phyloP scores from a whole-genome alignment of 2,113 vertebrate genomes.

The Lethenteron reissneri region DNA sequence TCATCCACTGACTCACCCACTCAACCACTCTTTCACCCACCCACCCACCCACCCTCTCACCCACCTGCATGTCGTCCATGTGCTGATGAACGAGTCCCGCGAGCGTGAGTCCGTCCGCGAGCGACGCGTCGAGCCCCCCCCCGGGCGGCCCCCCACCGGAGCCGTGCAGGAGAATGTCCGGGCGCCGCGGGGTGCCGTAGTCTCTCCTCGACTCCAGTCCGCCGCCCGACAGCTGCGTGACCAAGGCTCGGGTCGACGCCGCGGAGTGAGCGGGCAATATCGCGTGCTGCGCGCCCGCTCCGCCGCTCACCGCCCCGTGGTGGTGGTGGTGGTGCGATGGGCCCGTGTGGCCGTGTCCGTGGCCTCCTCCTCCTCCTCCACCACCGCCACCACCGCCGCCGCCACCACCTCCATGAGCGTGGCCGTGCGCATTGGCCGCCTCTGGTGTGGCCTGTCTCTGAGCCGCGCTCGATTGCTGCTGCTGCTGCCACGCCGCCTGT shows the following conservation, averaged over 20 bases:
- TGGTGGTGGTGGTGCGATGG: conserved; percentile 1
- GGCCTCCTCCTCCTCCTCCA: too few relatives aligned
- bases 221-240: conserved; percentile 8
- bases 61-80: conserved; percentile 8
- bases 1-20: background rate
- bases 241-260: background rate
- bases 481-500: conserved; percentile 8
- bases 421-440: background rate
- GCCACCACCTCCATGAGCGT: too few relatives aligned
- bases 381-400: too few relatives aligned
- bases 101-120: conserved; percentile 8
- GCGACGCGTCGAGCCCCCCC: conserved; percentile 3
- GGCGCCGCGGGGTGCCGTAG: conserved; percentile 7
- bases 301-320: background rate
- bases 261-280: background rate
- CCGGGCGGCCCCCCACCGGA: conserved; percentile 1
- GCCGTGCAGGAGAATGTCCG: conserved; percentile 9
- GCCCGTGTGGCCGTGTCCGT: background rate
- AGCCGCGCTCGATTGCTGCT: conserved; percentile 7
- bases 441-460: conserved; percentile 7
- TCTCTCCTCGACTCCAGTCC: conserved; percentile 7
- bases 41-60: background rate
- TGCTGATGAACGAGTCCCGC: conserved; percentile 7
- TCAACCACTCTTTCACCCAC: background rate
- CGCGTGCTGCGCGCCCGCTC: conserved; percentile 1